Percentiles rank a stretch among this genome's conserved stretches.
phyloP scores from a whole-genome alignment of 53 echinoderm and acorn worm species.

The Crossaster papposus region DNA sequence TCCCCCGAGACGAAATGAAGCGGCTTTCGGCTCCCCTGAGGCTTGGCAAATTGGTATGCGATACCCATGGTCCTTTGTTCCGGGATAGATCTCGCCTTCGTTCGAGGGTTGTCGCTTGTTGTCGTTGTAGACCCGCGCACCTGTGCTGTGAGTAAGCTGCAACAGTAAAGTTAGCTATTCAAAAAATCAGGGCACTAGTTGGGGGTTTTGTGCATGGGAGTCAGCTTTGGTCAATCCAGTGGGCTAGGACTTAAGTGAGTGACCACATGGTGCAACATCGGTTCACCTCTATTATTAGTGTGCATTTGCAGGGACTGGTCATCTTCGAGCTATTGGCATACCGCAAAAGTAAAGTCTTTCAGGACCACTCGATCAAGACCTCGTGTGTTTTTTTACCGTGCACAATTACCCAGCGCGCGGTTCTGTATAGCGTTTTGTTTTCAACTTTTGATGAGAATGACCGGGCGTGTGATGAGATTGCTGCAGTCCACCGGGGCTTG shows the following conservation, averaged over 20 bases:
- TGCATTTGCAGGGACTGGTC: not conserved
- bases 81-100: conserved; percentile 23
- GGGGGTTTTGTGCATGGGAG: not conserved
- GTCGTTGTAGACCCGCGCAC: conserved; percentile 49
- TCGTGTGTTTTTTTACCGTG: not conserved
- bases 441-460: conserved; percentile 18
- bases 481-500: conserved; percentile 3
- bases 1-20: conserved; percentile 59
- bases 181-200: not conserved
- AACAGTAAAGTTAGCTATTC: conserved; percentile 27
- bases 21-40: conserved; percentile 42
- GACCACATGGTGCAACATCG: conserved; percentile 7
- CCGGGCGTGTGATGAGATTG: conserved; percentile 16
- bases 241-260: conserved; percentile 16
- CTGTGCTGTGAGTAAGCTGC: conserved; percentile 31
- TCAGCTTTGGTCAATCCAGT: not conserved
- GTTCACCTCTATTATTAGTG: not conserved
- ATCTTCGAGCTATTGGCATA: not conserved
- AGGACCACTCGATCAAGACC: conserved; percentile 1
- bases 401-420: not conserved
- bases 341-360: not conserved
- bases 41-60: conserved; percentile 54
- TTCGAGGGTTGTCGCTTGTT: conserved; percentile 40
- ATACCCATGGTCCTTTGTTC: conserved; percentile 50
- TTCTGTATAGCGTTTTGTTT: conserved; percentile 27